Conservation (phyloP, 2,888 invertebrate species). For the Drosophila leonis region DNA sequence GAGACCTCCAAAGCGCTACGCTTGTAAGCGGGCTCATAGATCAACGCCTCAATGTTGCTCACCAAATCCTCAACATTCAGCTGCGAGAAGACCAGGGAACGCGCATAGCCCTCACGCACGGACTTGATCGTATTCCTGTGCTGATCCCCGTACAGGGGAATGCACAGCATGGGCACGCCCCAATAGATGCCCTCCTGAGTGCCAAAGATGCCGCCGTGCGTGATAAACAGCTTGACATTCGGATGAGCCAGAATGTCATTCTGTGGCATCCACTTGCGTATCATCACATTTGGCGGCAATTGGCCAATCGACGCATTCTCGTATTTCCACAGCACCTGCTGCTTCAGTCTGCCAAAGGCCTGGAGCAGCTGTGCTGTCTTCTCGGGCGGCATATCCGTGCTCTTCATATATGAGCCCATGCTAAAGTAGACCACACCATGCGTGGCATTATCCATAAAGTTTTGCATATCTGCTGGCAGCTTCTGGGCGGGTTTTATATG, state of each 20-base stretch:
- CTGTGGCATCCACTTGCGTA: constrained; percentile 87
- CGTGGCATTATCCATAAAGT: constrained; percentile 84
- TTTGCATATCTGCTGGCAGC: constrained; percentile 80
- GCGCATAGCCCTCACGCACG: constrained; percentile 84
- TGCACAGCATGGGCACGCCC: constrained; percentile 85
- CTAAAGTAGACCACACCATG: constrained; percentile 86
- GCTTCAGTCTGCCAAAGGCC: constrained; percentile 85
- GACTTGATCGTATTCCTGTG: constrained; percentile 84
- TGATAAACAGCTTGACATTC: constrained; percentile 85
- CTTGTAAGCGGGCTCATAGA: constrained; percentile 84
- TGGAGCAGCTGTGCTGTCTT: constrained; percentile 83
- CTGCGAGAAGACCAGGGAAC: constrained; percentile 81
- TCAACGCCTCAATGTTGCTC: constrained; percentile 81
- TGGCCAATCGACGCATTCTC: constrained; percentile 84
- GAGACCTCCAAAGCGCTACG: constrained; percentile 86
- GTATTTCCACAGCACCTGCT: constrained; percentile 87
- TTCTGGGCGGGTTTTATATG: constrained; percentile 82
- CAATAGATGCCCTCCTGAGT: constrained; percentile 85
- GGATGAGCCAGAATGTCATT: constrained; percentile 86
- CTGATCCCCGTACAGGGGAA: constrained; percentile 86
- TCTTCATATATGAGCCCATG: constrained; percentile 86
- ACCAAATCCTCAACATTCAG: constrained; percentile 83
- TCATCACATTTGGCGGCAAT: constrained; percentile 85
- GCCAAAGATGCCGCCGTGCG: constrained; percentile 86
- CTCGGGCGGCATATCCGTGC: constrained; percentile 85